A percentile compares a stretch with the other conserved stretches of the same genome.
Evolutionary conservation across 1,140 invertebrate species (phyloP).

Genomic region (Pomacea maculata): DNA sequence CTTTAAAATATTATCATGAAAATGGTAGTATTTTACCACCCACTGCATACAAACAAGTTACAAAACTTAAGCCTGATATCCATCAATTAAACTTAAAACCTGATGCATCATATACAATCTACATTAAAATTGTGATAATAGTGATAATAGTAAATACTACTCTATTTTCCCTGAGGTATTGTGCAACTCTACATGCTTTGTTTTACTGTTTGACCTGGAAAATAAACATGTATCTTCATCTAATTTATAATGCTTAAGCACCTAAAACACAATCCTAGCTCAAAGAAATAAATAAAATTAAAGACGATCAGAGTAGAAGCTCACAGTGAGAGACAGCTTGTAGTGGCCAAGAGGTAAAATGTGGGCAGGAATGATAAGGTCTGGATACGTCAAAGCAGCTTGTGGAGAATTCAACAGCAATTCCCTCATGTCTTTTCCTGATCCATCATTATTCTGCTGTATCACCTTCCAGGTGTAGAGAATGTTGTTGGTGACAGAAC

Average conservation of each 20-base stretch:
- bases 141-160: no score
- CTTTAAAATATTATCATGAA: no score
- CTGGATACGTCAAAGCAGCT: neutral
- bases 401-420: neutral
- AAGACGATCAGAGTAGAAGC: neutral
- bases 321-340: neutral
- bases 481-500: neutral
- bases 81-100: no score
- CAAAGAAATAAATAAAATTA: neutral
- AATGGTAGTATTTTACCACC: no score
- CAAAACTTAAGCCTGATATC: no score
- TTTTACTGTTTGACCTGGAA: no score
- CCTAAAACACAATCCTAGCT: neutral
- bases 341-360: neutral
- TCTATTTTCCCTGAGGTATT: no score
- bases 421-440: no score
- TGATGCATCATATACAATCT: no score
- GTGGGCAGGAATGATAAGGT: slow-evolving; percentile 1
- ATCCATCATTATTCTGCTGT: neutral
- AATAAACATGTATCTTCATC: neutral
- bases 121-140: no score
- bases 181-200: no score
- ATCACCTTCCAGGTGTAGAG: neutral
- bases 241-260: neutral
- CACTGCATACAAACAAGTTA: no score